A percentile compares a stretch with the other conserved stretches of the same genome.
These are phyloP conservation scores for Opisthograptis luteolata DNA, from an alignment of 2,888 invertebrate genomes.

Conservation along the genomic window DNA sequence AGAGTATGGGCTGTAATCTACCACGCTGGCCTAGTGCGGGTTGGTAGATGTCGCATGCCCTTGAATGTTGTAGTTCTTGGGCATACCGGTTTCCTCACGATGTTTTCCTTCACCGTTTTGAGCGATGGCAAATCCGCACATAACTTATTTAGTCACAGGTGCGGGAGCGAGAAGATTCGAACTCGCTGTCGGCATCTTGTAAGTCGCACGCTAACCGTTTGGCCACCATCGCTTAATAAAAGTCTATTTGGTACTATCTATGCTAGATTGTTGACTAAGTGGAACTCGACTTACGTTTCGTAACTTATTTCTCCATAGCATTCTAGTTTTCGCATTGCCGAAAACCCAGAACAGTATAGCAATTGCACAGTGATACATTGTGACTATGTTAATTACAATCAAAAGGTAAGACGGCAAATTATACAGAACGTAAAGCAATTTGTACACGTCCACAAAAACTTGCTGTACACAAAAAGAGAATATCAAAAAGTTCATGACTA, in stretches of 20 bases:
- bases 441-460: conserved; percentile 57
- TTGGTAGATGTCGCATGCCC: too few species aligned
- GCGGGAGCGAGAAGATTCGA: too few species aligned
- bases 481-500: conserved; percentile 64
- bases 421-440: conserved; percentile 48
- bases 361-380: conserved; percentile 65
- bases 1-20: too few species aligned
- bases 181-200: too few species aligned
- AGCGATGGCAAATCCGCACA: too few species aligned
- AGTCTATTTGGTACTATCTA: conserved; percentile 1
- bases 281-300: conserved; percentile 6
- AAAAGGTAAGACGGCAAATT: conserved; percentile 31
- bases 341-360: conserved; percentile 73
- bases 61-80: too few species aligned
- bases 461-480: conserved; percentile 70
- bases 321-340: conserved; percentile 66
- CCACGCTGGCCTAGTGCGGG: too few species aligned
- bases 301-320: conserved; percentile 53
- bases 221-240: too few species aligned
- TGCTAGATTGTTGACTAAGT: conserved; percentile 9
- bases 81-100: too few species aligned
- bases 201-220: too few species aligned
- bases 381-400: conserved; percentile 46
- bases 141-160: too few species aligned
- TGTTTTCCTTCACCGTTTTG: too few species aligned